Evolutionary conservation across 1,140 invertebrate genomes (phyloP), one percentile per base, ranked within the genome.

Genomic region (Bemisia tabaci): DNA sequence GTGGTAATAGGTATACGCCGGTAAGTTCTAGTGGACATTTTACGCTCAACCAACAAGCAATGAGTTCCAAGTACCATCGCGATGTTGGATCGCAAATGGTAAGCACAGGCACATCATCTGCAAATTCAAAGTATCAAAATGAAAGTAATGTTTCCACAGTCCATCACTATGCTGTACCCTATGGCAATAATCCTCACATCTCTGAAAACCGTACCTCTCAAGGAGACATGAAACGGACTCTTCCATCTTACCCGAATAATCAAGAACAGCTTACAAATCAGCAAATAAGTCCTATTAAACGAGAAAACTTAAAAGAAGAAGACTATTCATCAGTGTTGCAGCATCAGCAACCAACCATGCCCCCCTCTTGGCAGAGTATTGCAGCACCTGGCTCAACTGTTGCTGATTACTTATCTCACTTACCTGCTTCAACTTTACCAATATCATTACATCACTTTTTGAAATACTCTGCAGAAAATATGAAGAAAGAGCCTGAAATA

Each of bases 401-500:
- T 12, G 89, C 89, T 9, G 89, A 91, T 77, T 92, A 92, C 75
- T 80, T 92, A 62, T 90, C 89, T 59, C 87, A 88, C 73, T 77
- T 89, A 70, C 87, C 87, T 48, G 84, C 86, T 26, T 87, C 85
- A 59, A 89, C 88, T 1, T 74, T 91, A 71, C 89, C 89, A 0
- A 75, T 92, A 25, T 89, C 87, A 60, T 77, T 92, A 39, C 89
- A 92, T 72, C 89, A 91, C 75, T 88, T 92, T 71, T 81, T 92
- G 12, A 92, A 92, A 75, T 91, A 91, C 75, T 90, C 89, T 0
- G 86, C 86, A 0, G 87, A 88, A 73, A 85, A 80, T 70, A 87
- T 88, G 26, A 89, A 88, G 67, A 88, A 88, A 73, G 87, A 88
- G 71, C 79, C 80, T 0, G 72, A 68, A 60, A 62, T 65, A 25